Evolutionary conservation across 2,113 vertebrate genomes (phyloP).

Genomic region (Brienomyrus longianalis): DNA sequence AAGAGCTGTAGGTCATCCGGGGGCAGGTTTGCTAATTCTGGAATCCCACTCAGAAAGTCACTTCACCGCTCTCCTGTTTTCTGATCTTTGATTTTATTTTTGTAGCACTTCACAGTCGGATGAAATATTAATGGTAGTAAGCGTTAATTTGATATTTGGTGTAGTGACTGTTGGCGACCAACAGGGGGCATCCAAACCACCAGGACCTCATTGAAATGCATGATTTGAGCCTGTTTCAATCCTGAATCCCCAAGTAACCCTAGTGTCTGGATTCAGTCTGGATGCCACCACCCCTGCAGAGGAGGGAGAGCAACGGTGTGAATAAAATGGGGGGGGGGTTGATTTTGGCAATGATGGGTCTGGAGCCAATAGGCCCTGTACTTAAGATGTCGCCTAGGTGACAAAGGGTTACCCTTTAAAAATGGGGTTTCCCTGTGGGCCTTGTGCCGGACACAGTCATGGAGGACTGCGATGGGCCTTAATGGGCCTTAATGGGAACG

Average conservation of each 20-base stretch:
- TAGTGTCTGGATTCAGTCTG: too few relatives aligned
- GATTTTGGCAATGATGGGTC: too few relatives aligned
- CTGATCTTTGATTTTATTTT: not conserved
- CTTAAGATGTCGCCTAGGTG: not conserved
- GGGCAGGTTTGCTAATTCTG: not conserved
- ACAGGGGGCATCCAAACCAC: not conserved
- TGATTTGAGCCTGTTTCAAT: not conserved
- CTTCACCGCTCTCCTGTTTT: not conserved
- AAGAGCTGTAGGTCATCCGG: not conserved
- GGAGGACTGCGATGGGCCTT: not conserved
- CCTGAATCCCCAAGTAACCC: too few relatives aligned
- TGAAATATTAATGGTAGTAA: not conserved
- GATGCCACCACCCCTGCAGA: too few relatives aligned
- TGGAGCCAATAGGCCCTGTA: too few relatives aligned
- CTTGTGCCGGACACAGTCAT: not conserved
- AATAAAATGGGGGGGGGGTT: too few relatives aligned
- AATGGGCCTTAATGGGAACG: not conserved
- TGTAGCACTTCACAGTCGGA: not conserved
- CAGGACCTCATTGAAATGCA: not conserved
- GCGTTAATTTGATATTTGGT: not conserved
- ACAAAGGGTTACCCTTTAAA: not conserved
- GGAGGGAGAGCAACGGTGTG: too few relatives aligned
- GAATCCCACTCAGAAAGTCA: not conserved
- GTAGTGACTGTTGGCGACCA: not conserved
- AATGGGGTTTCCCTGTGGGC: too few relatives aligned